Conservation (phyloP, 2,797 vertebrate genomes). For the Brachyalestes nurse region DNA sequence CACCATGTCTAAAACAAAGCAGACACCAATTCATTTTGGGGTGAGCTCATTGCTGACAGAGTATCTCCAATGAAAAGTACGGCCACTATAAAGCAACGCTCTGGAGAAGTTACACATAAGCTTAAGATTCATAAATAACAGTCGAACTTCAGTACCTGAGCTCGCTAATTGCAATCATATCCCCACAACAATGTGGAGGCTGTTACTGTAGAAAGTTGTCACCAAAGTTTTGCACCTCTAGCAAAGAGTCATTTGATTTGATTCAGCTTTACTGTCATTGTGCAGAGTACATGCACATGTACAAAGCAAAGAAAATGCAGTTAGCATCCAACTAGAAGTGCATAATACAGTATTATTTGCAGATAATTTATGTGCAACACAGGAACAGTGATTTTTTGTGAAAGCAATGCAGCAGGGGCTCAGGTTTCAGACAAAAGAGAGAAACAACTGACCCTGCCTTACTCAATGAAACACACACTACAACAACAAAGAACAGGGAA, state of each 20-base stretch:
- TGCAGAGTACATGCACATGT: no score
- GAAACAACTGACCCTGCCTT: not conserved
- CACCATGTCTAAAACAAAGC: not conserved
- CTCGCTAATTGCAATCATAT: not conserved
- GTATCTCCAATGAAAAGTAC: no score
- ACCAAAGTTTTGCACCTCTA: not conserved
- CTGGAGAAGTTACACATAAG: no score
- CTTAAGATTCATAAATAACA: not conserved
- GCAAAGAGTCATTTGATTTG: no score
- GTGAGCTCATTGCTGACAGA: no score
- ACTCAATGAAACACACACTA: not conserved
- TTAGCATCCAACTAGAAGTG: no score
- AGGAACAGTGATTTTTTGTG: not conserved
- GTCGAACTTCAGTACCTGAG: not conserved
- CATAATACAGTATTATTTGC: no score
- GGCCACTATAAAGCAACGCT: no score
- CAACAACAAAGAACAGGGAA: slow-evolving; percentile 12
- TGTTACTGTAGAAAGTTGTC: not conserved
- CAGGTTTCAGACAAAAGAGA: slow-evolving; percentile 1
- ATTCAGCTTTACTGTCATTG: no score
- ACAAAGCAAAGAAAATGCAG: no score
- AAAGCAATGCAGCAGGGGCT: not conserved
- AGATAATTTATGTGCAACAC: not conserved
- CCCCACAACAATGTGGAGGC: not conserved
- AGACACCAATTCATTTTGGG: not conserved